Conservation (phyloP, 2,113 vertebrate species). For the Oncorhynchus tshawytscha region DNA sequence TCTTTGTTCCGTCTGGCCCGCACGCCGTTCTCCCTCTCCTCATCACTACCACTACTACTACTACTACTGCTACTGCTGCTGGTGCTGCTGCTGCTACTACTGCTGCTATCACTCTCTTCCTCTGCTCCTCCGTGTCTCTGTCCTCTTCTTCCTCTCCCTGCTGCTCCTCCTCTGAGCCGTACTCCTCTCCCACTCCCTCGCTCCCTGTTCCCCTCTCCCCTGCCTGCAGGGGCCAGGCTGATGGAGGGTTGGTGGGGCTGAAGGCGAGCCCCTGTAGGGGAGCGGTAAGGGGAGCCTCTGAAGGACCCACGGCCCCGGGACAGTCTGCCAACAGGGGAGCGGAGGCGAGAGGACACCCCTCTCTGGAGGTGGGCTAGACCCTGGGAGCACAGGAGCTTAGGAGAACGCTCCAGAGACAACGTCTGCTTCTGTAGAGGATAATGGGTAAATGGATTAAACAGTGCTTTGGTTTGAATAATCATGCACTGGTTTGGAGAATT, state of each 20-base stretch:
- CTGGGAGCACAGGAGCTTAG: slow-evolving; percentile 58
- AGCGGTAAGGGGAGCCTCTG: slow-evolving; percentile 33
- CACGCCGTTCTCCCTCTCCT: slow-evolving; percentile 47
- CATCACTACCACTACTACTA: slow-evolving; percentile 51
- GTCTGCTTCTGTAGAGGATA: slow-evolving; percentile 51
- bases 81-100: slow-evolving; percentile 41
- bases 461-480: neutral
- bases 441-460: neutral
- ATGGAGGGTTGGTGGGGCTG: slow-evolving; percentile 28
- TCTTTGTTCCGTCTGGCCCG: slow-evolving; percentile 63
- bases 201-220: slow-evolving; percentile 50
- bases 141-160: slow-evolving; percentile 55
- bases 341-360: slow-evolving; percentile 38
- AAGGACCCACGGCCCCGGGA: slow-evolving; percentile 55
- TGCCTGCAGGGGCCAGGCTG: slow-evolving; percentile 33
- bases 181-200: slow-evolving; percentile 64
- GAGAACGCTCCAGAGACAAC: slow-evolving; percentile 46
- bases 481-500: neutral
- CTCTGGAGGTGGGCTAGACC: slow-evolving; percentile 70
- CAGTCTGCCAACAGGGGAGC: slow-evolving; percentile 77
- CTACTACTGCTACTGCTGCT: slow-evolving; percentile 34
- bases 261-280: slow-evolving; percentile 20
- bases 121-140: slow-evolving; percentile 46
- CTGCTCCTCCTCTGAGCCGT: slow-evolving; percentile 64
- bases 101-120: slow-evolving; percentile 53